A percentile compares a stretch with the other conserved stretches of the same genome.
phyloP scores from a whole-genome alignment of 2,888 invertebrate genomes.

The Trachelus stipa region DNA sequence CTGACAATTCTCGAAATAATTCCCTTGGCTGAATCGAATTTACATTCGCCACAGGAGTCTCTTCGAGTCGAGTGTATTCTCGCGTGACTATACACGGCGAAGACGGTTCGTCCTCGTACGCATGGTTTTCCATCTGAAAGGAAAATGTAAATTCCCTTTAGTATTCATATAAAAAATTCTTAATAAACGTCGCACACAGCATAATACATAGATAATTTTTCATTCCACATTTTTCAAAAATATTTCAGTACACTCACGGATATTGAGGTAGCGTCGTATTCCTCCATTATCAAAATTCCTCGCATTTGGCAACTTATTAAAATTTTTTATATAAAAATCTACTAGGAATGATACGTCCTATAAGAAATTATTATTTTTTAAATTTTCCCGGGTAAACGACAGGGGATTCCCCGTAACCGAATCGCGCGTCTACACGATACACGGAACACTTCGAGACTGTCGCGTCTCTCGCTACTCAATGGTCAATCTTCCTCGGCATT shows the following conservation, averaged over 20 bases:
- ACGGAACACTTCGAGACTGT: not conserved
- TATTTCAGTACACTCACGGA: not conserved
- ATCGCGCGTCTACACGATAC: not conserved
- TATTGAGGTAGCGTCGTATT: not conserved
- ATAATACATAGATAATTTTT: not conserved
- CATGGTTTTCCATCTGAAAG: conserved; percentile 62
- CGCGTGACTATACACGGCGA: conserved; percentile 8
- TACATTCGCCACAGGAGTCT: conserved; percentile 1
- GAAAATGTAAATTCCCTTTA: not conserved
- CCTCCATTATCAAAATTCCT: not conserved
- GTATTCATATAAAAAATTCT: not conserved
- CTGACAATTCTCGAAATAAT: conserved; percentile 4
- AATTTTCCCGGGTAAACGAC: not conserved
- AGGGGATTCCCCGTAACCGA: not conserved
- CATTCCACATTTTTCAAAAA: not conserved
- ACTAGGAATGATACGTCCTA: not conserved
- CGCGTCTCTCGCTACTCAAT: not conserved
- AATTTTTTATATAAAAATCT: not conserved
- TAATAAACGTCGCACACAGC: too few relatives aligned
- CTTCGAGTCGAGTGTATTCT: not conserved
- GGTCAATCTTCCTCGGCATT: not conserved
- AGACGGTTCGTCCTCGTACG: conserved; percentile 57
- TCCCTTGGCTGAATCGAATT: conserved; percentile 10
- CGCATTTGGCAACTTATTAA: not conserved
- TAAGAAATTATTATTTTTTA: not conserved